A percentile compares a stretch with the other conserved stretches of the same genome.
Evolutionary conservation across 1,140 invertebrate species (phyloP).

Genomic region (Drosophila ambigua): DNA sequence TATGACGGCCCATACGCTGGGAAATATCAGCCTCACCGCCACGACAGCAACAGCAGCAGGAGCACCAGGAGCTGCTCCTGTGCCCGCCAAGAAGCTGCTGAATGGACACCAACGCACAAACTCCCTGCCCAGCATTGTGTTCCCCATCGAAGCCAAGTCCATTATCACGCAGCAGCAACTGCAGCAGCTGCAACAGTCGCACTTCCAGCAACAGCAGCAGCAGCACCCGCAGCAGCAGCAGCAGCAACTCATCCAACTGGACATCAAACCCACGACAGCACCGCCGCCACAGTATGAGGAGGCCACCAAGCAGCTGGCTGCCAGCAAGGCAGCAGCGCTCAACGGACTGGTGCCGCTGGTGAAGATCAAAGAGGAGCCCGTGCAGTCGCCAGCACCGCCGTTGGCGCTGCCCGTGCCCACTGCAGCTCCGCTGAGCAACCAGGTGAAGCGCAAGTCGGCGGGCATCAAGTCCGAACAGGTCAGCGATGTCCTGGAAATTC

Average conservation of each 20-base stretch:
- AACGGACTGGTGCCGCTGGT: conserved; percentile 54
- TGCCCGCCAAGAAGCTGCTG: conserved; percentile 67
- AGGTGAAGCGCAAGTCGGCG: conserved; percentile 81
- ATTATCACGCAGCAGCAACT: conserved; percentile 72
- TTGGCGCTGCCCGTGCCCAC: conserved; percentile 4
- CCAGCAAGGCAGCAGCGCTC: conserved; percentile 71
- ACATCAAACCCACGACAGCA: conserved; percentile 81
- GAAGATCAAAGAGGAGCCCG: conserved; percentile 78
- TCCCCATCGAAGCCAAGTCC: conserved; percentile 76
- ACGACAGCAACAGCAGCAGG: conserved; percentile 60
- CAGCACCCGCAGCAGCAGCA: conserved; percentile 56
- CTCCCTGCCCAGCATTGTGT: conserved; percentile 77
- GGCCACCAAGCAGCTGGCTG: conserved; percentile 87
- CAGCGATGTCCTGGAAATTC: conserved; percentile 97
- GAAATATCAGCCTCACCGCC: conserved; percentile 75
- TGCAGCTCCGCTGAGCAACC: conserved; percentile 32
- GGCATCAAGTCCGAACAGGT: conserved; percentile 93
- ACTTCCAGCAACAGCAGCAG: conserved; percentile 43
- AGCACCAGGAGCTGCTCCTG: conserved; percentile 9
- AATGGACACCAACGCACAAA: conserved; percentile 80
- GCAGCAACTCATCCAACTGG: conserved; percentile 80
- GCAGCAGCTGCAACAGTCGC: conserved; percentile 68
- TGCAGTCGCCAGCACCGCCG: conserved; percentile 31
- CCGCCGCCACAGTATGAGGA: conserved; percentile 89
- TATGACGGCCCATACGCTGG: conserved; percentile 78